Base-by-base conservation (phyloP, 1,140 invertebrate species). In the Sycobia sp. region DNA sequence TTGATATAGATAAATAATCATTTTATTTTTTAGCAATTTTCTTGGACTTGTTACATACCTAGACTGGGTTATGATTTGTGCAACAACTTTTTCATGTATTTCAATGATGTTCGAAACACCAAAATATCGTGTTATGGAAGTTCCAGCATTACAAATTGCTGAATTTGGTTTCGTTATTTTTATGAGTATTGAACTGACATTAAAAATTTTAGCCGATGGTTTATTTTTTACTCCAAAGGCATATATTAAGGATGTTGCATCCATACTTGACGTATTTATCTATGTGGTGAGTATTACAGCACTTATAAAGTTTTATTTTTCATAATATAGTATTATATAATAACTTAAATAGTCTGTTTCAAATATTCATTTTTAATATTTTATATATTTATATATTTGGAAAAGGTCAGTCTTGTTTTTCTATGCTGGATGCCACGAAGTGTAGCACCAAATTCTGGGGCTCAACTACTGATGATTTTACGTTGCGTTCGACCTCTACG, bases 41-140 rank as follows among this genome's bases (percentile, higher is more conserved):
- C 83, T 99, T 8, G 97, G 97, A 0, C 84, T 99, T 22, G 97
- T 99, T 5, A 98, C 97, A 0, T 99, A 99, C 77, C 82, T 99
- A 70, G 98, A 99, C 78, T 99, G 98, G 98, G 89, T 98, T 0
- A 99, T 99, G 97, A 99, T 99, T 66, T 90, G 94, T 72, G 92
- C 98, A 11, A 99, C 98, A 0, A 97, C 96, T 0, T 79, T 99
- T 0, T 98, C 96, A 0, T 99, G 97, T 75, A 88, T 96, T 56
- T 98, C 96, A 0, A 99, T 99, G 97, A 97, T 98, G 91, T 96
- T 98, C 75, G 98, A 99, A 83, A 98, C 94, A 0, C 94, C 96
- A 1, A 86, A 86, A 9, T 90, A 91, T 74, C 86, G 96, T 60
- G 90, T 94, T 9, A 94, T 93, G 91, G 90, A 93, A 72, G 88